Evolutionary conservation across 2,113 vertebrate genomes (phyloP).

Genomic region (Naja naja): DNA sequence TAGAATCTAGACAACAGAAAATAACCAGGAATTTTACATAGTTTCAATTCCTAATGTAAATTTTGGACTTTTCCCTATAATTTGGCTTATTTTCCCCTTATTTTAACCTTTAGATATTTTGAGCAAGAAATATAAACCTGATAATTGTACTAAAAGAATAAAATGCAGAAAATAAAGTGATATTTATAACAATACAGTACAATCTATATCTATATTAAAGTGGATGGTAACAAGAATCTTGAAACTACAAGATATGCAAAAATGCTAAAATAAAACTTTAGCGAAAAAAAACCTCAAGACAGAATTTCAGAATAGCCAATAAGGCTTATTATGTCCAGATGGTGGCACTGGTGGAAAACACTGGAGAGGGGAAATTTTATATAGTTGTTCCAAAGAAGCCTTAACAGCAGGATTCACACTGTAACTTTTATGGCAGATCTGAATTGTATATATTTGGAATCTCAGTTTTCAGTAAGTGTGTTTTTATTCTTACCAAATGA

Average conservation of each 20-base stretch:
- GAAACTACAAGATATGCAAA: background rate
- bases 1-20: background rate
- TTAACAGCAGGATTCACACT: background rate
- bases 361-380: background rate
- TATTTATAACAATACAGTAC: background rate
- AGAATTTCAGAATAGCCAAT: background rate
- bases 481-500: background rate
- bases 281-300: background rate
- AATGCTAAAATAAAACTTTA: background rate
- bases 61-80: background rate
- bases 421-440: background rate
- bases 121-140: background rate
- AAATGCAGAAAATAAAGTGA: background rate
- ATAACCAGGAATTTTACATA: background rate
- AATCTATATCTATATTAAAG: background rate
- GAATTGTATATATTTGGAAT: background rate
- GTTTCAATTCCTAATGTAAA: background rate
- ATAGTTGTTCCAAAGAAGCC: background rate
- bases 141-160: background rate
- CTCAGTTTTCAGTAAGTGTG: background rate
- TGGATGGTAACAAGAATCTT: background rate
- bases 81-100: background rate
- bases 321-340: background rate
- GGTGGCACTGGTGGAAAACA: background rate
- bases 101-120: background rate